Base-by-base conservation (phyloP, 2,888 invertebrate species). In the Aethes cnicana region DNA sequence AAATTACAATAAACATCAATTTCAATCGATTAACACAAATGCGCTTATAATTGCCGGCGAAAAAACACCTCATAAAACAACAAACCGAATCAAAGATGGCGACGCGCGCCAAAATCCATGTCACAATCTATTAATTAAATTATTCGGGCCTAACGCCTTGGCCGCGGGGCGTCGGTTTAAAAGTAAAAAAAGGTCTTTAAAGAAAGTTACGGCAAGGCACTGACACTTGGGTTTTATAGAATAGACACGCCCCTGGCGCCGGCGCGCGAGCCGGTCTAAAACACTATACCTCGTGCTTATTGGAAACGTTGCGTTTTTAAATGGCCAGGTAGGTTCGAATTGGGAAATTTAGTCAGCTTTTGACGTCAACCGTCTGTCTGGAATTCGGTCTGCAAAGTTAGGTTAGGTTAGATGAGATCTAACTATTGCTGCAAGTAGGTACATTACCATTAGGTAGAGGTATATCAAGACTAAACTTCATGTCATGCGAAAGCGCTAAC, bases 91-190 rank as follows among this genome's bases (percentile, higher is more conserved):
- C 41, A 39, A 56, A 56, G 16, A 52, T 46, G 43, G 46, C 50
- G 30, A 12, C 26, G 30, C 25, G 44, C 52, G 63, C 61, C 56
- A 66, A 61, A 62, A 56, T 56, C 50, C 54, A 58, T 62, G 58
- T 59, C 63, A 61, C 53, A 64, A 67, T 64, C 65, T 65, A 62
- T 66, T 64, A 67, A 68, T 66, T 68, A 68, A 64, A 68, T 68
- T 63, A 68, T 60, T 53, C 39, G 58, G 54, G 55, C 37, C 61
- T 52, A 63, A 66, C 66, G 67, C 68, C 65, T 68, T 54, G 55
- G 56, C 62, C 56, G 61, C 66, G 66, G 63, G 58, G 66, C 62
- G 66, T 61, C 55, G 25, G n/a, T 49, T 43, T 49, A 47, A 57
- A 60, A 59, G 68, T 56, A 60, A 60, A 63, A 54, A 57, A 57